Conservation (phyloP, 2,113 vertebrate species). For the Saimiri boliviensis region DNA sequence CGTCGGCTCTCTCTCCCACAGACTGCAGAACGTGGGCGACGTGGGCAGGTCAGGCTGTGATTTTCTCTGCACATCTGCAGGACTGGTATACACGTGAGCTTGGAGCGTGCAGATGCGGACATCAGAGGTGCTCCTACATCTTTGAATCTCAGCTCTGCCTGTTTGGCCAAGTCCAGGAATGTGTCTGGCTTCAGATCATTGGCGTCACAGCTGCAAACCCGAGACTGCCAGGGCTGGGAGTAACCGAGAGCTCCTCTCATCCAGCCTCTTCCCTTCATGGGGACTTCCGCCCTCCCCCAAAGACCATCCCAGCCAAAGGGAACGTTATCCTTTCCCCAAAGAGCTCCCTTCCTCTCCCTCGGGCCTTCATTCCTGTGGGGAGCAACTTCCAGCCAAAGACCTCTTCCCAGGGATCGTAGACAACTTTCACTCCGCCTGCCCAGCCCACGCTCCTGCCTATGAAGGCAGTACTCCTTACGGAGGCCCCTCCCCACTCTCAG, state of each 20-base stretch:
- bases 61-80: fast-evolving
- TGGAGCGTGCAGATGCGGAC: neutral
- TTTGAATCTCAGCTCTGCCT: neutral
- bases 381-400: neutral
- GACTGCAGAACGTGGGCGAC: neutral
- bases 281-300: neutral
- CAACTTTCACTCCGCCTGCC: neutral
- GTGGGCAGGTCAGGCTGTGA: neutral
- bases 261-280: neutral
- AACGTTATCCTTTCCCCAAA: neutral
- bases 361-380: neutral
- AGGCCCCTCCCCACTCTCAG: fast-evolving
- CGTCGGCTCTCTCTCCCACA: neutral
- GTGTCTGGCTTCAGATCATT: constrained; percentile 57
- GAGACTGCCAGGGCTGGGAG: constrained; percentile 53
- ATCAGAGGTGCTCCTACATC: neutral
- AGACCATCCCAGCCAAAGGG: neutral
- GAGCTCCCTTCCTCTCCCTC: neutral
- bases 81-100: neutral
- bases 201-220: constrained; percentile 45
- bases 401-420: neutral
- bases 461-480: neutral
- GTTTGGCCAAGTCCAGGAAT: constrained; percentile 63
- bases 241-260: neutral
- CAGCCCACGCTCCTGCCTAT: fast-evolving